Percentiles rank a stretch among this genome's conserved stretches.
These are phyloP conservation scores for Anguilla obscura DNA, from an alignment of 2,797 vertebrate species.

Conservation along the genomic window DNA sequence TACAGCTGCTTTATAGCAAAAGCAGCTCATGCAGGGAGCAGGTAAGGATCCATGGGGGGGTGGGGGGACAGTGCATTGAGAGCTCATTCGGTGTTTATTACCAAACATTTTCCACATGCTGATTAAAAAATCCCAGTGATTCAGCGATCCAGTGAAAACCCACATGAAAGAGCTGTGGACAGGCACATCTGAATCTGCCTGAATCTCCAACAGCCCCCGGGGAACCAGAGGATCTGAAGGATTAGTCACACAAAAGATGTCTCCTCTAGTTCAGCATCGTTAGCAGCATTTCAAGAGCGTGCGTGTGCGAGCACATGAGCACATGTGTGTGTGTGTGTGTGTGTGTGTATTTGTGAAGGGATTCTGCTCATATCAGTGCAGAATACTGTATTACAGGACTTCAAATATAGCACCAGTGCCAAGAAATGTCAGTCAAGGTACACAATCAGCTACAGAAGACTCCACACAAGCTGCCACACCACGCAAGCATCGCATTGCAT, in stretches of 20 bases:
- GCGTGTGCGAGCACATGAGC: background rate
- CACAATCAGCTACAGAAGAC: background rate
- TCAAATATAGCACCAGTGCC: background rate
- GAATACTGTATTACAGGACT: background rate
- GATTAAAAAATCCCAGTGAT: conserved; percentile 15
- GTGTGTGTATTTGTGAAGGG: background rate
- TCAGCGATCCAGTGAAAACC: background rate
- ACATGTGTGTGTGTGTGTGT: background rate
- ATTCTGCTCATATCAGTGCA: background rate
- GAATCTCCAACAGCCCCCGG: background rate
- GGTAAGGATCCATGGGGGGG: background rate
- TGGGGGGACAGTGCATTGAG: background rate
- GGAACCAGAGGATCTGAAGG: background rate
- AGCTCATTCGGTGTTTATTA: background rate
- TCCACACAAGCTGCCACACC: background rate
- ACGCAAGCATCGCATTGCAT: background rate
- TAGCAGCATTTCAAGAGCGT: background rate
- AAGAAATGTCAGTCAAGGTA: background rate
- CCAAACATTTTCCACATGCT: conserved; percentile 14
- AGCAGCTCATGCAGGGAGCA: background rate
- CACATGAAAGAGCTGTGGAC: background rate
- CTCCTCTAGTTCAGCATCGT: background rate
- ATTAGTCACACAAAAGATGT: conserved; percentile 24
- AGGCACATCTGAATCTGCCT: background rate
- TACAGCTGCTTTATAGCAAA: background rate